These are phyloP conservation scores for Drosophila kanapiae DNA, from an alignment of 1,140 invertebrate genomes.

Conservation along the genomic window DNA sequence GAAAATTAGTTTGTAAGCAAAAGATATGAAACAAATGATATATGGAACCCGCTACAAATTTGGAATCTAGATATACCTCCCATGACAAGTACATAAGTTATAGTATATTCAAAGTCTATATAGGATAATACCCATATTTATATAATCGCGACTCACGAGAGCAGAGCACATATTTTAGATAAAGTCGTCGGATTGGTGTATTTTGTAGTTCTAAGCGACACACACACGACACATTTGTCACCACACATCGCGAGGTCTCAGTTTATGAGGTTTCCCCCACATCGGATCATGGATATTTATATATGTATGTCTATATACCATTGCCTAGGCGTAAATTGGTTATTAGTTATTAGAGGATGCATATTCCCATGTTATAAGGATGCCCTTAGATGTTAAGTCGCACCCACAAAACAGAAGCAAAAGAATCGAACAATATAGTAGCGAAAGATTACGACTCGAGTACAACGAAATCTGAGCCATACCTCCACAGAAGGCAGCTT, in stretches of 20 bases:
- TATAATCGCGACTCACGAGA: constrained; percentile 41
- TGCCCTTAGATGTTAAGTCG: constrained; percentile 29
- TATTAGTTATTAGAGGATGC: constrained; percentile 39
- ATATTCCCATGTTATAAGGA: constrained; percentile 50
- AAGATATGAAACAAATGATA: constrained; percentile 69
- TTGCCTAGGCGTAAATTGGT: constrained; percentile 37
- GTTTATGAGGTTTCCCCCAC: constrained; percentile 76
- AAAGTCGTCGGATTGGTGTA: constrained; percentile 61
- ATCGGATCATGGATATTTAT: constrained; percentile 60
- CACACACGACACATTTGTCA: constrained; percentile 9
- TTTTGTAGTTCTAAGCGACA: constrained; percentile 60
- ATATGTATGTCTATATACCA: constrained; percentile 55
- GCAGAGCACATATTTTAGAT: constrained; percentile 72
- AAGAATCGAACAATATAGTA: constrained; percentile 39
- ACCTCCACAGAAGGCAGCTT: constrained; percentile 44
- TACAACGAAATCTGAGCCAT: constrained; percentile 67
- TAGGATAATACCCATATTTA: constrained; percentile 55
- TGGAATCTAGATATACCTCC: constrained; percentile 83
- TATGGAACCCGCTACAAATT: constrained; percentile 82
- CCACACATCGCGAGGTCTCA: constrained; percentile 58
- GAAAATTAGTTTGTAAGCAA: constrained; percentile 24
- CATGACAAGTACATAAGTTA: constrained; percentile 71
- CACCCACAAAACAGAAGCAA: constrained; percentile 22
- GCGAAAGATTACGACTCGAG: constrained; percentile 39
- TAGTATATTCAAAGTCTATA: constrained; percentile 74